Conservation (phyloP, 2,113 vertebrate species). For the Arothron firmamentum region DNA sequence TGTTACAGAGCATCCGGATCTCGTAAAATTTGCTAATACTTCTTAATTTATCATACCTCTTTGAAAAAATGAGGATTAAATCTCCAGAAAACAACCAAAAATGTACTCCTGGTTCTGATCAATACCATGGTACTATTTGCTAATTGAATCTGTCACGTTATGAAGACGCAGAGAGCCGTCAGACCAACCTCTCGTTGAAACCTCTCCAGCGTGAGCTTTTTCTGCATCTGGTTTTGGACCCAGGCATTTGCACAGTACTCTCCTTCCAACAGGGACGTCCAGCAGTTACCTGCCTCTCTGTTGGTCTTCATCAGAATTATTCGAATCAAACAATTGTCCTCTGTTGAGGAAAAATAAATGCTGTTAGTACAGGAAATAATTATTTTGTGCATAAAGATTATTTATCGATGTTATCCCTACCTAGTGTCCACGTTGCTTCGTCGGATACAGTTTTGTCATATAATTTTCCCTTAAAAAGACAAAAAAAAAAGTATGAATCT, state of each 20-base stretch:
- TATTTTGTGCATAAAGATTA: neutral
- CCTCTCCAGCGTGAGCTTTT: conserved; percentile 92
- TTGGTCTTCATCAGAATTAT: conserved; percentile 94
- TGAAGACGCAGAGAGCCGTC: neutral
- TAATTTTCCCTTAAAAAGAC: conserved; percentile 81
- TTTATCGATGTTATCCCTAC: conserved; percentile 65
- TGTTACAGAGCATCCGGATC: no score
- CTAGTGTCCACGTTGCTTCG: conserved; percentile 94
- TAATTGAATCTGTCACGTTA: neutral
- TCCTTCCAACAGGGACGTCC: conserved; percentile 90
- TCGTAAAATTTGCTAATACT: no score
- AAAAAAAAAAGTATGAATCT: neutral
- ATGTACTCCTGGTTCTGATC: no score
- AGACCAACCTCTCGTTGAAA: conserved; percentile 91
- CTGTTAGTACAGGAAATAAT: neutral
- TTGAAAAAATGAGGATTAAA: no score
- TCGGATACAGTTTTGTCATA: conserved; percentile 89
- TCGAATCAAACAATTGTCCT: conserved; percentile 90
- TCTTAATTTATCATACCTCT: no score
- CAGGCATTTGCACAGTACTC: conserved; percentile 90
- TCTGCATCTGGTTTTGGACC: conserved; percentile 98
- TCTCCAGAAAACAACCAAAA: no score
- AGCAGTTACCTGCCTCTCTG: conserved; percentile 93
- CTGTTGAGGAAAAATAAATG: conserved; percentile 57
- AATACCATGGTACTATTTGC: no score